A percentile compares a stretch with the other conserved stretches of the same genome.
These are phyloP conservation scores for Prionailurus viverrinus DNA, from an alignment of 2,113 vertebrate species.

Conservation along the genomic window DNA sequence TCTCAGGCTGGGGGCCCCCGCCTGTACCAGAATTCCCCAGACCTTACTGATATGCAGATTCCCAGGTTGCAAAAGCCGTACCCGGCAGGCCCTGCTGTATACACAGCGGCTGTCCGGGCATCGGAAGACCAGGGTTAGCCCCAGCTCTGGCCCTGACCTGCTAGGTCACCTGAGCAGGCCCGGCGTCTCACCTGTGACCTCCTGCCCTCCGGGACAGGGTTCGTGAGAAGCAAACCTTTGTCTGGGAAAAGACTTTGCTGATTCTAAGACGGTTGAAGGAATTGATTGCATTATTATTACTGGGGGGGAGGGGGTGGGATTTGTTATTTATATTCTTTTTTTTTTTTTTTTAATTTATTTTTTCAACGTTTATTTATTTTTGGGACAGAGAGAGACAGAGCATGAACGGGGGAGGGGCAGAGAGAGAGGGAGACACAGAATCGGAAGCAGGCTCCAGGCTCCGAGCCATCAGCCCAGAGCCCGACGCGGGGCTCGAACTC, in stretches of 20 bases:
- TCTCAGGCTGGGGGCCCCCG: neutral
- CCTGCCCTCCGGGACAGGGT: neutral
- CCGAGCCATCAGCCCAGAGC: too few species aligned
- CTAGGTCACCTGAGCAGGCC: neutral
- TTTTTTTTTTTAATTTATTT: too few species aligned
- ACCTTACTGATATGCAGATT: neutral
- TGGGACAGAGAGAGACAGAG: too few species aligned
- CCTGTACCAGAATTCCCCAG: accelerated
- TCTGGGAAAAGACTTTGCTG: neutral
- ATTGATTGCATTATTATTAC: too few species aligned
- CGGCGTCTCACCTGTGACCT: neutral
- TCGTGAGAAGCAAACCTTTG: accelerated
- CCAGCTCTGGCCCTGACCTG: neutral
- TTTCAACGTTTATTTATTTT: too few species aligned
- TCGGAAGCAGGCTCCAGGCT: too few species aligned
- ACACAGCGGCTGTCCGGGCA: accelerated
- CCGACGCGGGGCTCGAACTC: too few species aligned
- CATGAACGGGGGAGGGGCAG: too few species aligned
- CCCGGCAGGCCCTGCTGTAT: accelerated
- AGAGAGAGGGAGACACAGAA: too few species aligned
- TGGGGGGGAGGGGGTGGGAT: neutral
- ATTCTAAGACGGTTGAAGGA: neutral
- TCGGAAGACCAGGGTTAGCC: neutral
- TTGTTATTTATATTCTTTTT: neutral
- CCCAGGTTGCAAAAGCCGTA: neutral